A percentile compares a stretch with the other conserved stretches of the same genome.
Conservation (phyloP, 1,140 invertebrate species). For the Drosophila tristis region DNA sequence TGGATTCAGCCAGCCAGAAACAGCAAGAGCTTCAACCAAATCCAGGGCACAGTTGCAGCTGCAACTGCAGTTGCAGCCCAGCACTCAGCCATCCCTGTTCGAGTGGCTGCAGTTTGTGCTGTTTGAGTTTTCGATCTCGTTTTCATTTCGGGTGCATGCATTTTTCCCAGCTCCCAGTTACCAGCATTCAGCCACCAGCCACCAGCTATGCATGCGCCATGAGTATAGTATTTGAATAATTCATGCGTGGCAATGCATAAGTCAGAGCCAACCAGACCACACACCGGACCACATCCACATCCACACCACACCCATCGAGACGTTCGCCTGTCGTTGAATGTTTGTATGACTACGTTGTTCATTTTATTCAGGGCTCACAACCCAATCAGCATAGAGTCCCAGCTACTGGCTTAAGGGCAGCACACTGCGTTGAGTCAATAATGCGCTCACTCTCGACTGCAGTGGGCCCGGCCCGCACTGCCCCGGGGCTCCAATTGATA, state of each 20-base stretch:
- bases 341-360: slow-evolving; percentile 7
- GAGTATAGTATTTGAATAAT: slow-evolving; percentile 67
- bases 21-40: too few species aligned
- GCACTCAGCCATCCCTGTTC: slow-evolving; percentile 49
- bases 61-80: slow-evolving; percentile 25
- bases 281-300: not conserved
- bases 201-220: slow-evolving; percentile 55
- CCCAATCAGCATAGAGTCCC: slow-evolving; percentile 16
- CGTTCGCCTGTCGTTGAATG: slow-evolving; percentile 3
- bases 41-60: slow-evolving; percentile 1
- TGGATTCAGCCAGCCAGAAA: too few species aligned
- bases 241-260: slow-evolving; percentile 78
- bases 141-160: slow-evolving; percentile 37
- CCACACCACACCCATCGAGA: slow-evolving; percentile 11
- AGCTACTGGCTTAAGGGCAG: slow-evolving; percentile 7
- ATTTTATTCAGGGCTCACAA: slow-evolving; percentile 5
- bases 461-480: slow-evolving; percentile 10
- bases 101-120: slow-evolving; percentile 67
- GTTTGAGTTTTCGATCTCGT: slow-evolving; percentile 65
- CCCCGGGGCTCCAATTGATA: not conserved
- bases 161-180: slow-evolving; percentile 39
- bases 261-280: slow-evolving; percentile 41
- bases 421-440: slow-evolving; percentile 33
- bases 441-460: slow-evolving; percentile 14
- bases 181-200: slow-evolving; percentile 33